Evolutionary conservation across 2,797 vertebrate species (phyloP).

Genomic region (Smutsia gigantea): DNA sequence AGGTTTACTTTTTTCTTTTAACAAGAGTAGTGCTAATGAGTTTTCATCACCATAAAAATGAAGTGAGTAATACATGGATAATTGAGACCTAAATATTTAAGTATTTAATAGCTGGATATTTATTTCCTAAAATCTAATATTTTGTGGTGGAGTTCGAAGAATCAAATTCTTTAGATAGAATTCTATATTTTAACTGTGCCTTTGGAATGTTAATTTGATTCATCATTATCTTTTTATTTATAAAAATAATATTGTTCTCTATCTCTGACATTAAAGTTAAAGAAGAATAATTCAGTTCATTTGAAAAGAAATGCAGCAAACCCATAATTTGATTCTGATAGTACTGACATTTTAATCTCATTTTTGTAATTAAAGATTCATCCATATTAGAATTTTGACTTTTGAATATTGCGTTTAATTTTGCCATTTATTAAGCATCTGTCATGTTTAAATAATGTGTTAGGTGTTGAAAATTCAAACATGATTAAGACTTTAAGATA

Average conservation of each 20-base stretch:
- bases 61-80: background rate
- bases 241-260: background rate
- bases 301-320: conserved; percentile 42
- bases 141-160: background rate
- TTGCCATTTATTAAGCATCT: conserved; percentile 28
- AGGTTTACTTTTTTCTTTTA: background rate
- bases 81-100: conserved; percentile 16
- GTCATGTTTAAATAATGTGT: background rate
- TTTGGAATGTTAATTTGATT: conserved; percentile 34
- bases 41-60: background rate
- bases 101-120: background rate
- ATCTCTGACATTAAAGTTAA: conserved; percentile 32
- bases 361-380: conserved; percentile 55
- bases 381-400: conserved; percentile 27
- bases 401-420: conserved; percentile 39
- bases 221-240: conserved; percentile 1
- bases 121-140: background rate
- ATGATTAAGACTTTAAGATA: conserved; percentile 13
- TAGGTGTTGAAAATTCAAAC: background rate
- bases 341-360: conserved; percentile 42
- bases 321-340: background rate
- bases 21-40: background rate
- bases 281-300: conserved; percentile 33
- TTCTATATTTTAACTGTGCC: conserved; percentile 13
- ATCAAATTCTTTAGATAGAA: background rate